Evolutionary conservation across 2,113 vertebrate genomes (phyloP), one percentile per base, ranked within the genome.

Genomic region (Progne subis): DNA sequence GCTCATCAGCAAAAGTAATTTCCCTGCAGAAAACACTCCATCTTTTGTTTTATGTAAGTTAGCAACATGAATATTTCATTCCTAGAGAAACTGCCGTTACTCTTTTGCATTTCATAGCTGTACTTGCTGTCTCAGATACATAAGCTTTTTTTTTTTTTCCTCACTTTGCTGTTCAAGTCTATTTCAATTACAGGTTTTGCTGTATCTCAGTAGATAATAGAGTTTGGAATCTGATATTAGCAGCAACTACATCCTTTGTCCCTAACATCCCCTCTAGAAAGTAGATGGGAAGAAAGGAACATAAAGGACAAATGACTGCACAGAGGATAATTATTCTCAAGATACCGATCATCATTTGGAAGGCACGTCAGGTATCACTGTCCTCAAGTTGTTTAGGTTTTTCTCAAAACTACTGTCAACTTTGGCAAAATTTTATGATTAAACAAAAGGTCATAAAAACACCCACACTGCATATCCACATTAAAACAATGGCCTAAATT

Each of bases 11-110:
- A 97, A 97, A 98, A 98, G 97, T 98, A 98, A 98, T 98, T 98
- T 98, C 98, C 98, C 98, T 98, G 96, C 91, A 98, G 98, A 98
- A 98, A 98, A 98, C 97, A 97, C 93, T 98, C 96, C 95, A 97
- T 98, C 98, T 98, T 98, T 98, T 98, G 98, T 98, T 98, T 98
- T 98, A 98, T 98, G 98, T 97, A 98, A 98, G 97, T 98, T 98
- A 98, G 98, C 97, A 98, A 90, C 96, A 98, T 98, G 97, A 98
- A 98, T 98, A 98, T 98, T 98, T 98, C 97, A 98, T 98, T 97
- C 86, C 96, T 92, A 94, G 85, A 92, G 96, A 98, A 98, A 95
- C 92, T 95, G 93, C 61, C 41, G 3, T 97, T 98, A 96, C 88
- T 92, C 82, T 82, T 97, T 96, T 92, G 92, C 69, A 84, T 97